A percentile compares a stretch with the other conserved stretches of the same genome.
phyloP scores from a whole-genome alignment of 1,140 invertebrate genomes.

The Acromyrmex charruanus region DNA sequence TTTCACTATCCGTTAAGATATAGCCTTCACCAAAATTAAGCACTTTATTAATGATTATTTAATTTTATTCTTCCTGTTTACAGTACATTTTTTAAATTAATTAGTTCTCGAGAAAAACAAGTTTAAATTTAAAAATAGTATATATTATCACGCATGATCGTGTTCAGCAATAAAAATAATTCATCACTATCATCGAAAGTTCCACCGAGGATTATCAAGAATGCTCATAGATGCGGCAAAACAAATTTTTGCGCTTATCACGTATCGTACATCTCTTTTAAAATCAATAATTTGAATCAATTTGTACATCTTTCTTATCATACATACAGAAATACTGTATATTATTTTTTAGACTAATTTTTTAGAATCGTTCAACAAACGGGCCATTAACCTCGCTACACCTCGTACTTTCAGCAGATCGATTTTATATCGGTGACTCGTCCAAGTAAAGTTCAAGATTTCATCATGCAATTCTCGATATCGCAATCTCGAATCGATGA shows the following conservation, averaged over 20 bases:
- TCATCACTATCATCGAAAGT: not conserved
- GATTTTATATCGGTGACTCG: not conserved
- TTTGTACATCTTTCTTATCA: not conserved
- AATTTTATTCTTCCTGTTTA: too few species aligned
- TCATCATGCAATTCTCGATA: slow-evolving; percentile 58
- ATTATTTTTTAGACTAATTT: not conserved
- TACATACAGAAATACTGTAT: not conserved
- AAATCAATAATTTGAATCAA: not conserved
- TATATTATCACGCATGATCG: slow-evolving; percentile 1
- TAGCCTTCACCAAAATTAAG: too few species aligned
- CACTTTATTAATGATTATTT: too few species aligned
- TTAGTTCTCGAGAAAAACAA: not conserved
- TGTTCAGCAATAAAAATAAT: not conserved
- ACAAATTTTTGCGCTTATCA: not conserved
- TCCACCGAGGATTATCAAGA: not conserved
- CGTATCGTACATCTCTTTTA: not conserved
- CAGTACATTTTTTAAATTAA: not conserved
- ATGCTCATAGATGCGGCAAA: not conserved
- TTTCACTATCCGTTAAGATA: too few species aligned
- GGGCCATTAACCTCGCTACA: not conserved
- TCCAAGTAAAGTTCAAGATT: slow-evolving; percentile 26
- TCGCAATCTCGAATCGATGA: slow-evolving; percentile 62
- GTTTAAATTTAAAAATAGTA: not conserved
- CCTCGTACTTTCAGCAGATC: not conserved
- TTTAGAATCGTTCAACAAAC: not conserved